phyloP scores from a whole-genome alignment of 2,797 vertebrate genomes.

The Passerculus sandwichensis region DNA sequence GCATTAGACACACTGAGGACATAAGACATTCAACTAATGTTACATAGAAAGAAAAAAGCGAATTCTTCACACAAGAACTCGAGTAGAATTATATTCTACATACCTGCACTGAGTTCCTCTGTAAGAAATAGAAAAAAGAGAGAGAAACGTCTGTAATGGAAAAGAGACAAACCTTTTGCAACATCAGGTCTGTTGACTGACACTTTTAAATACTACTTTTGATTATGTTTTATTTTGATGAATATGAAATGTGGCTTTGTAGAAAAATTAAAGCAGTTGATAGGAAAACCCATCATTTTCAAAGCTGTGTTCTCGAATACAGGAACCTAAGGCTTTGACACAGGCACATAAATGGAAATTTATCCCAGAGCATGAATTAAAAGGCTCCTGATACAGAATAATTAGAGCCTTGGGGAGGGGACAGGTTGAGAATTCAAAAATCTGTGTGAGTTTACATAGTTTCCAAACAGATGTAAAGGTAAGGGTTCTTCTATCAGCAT shows the following conservation, averaged over 20 bases:
- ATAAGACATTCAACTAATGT: not conserved
- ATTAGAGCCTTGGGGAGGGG: not conserved
- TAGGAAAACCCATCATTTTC: not conserved
- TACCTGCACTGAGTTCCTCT: not conserved
- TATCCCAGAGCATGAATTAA: not conserved
- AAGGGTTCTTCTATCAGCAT: not conserved
- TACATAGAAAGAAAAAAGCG: constrained; percentile 26
- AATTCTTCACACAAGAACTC: constrained; percentile 8
- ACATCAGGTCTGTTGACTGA: not conserved
- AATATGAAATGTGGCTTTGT: not conserved
- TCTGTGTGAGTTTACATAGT: not conserved
- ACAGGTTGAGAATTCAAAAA: not conserved
- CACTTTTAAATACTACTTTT: not conserved
- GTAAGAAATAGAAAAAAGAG: not conserved
- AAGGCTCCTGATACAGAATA: not conserved
- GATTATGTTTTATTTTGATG: not conserved
- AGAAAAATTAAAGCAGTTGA: not conserved
- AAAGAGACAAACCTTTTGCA: not conserved
- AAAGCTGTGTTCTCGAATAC: not conserved
- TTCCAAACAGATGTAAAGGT: not conserved
- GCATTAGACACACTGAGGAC: constrained; percentile 41
- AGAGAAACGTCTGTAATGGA: not conserved
- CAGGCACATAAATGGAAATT: not conserved
- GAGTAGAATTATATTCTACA: not conserved
- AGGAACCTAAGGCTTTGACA: not conserved